Conservation (phyloP, 2,888 invertebrate species). For the Cheilosia impressa region DNA sequence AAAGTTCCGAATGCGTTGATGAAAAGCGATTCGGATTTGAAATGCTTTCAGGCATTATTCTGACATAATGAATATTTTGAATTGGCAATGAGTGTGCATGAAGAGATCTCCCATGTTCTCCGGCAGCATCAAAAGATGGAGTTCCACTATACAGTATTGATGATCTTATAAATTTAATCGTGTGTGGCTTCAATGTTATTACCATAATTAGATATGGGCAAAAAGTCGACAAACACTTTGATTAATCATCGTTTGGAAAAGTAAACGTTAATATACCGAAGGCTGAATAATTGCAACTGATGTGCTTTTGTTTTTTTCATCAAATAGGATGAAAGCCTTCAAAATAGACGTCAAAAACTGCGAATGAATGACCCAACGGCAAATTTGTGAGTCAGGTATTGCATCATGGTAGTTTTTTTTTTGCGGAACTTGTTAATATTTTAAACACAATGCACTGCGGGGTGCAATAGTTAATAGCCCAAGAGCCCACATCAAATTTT, state of each 20-base stretch:
- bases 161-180: slow-evolving; percentile 9
- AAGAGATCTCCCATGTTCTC: neutral
- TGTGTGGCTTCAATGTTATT: slow-evolving; percentile 42
- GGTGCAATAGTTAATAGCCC: too few relatives aligned
- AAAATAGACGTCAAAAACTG: too few relatives aligned
- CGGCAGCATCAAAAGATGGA: neutral
- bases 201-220: slow-evolving; percentile 33
- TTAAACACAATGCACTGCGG: too few relatives aligned
- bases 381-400: too few relatives aligned
- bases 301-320: too few relatives aligned
- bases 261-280: neutral
- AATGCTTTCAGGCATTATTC: too few relatives aligned
- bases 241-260: neutral
- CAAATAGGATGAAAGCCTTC: too few relatives aligned
- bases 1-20: slow-evolving; percentile 13
- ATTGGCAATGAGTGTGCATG: neutral
- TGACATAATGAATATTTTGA: neutral
- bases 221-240: neutral
- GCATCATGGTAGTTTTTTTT: too few relatives aligned
- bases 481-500: too few relatives aligned
- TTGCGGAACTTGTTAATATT: too few relatives aligned
- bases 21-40: neutral
- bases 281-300: too few relatives aligned
- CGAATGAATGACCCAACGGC: too few relatives aligned
- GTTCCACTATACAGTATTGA: neutral